phyloP scores from a whole-genome alignment of 2,888 invertebrate species.

The Scaptomyza parva region DNA sequence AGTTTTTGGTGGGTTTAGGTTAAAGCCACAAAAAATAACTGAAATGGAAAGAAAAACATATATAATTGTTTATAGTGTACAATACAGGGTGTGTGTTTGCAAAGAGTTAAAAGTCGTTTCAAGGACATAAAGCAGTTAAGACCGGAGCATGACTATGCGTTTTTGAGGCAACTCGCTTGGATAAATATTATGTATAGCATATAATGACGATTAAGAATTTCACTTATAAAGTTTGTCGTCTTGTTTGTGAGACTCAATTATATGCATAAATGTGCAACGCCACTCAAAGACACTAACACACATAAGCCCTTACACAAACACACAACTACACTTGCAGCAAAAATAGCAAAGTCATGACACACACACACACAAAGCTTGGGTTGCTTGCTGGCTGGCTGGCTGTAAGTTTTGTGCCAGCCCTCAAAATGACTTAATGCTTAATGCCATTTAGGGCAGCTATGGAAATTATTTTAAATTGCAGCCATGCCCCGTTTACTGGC shows the following conservation, averaged over 20 bases:
- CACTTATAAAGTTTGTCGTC: slow-evolving; percentile 23
- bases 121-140: neutral
- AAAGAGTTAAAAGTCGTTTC: neutral
- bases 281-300: slow-evolving; percentile 15
- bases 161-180: neutral
- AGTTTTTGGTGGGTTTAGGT: neutral
- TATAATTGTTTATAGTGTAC: slow-evolving; percentile 2
- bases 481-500: neutral
- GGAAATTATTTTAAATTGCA: slow-evolving; percentile 72
- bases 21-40: neutral
- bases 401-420: slow-evolving; percentile 45
- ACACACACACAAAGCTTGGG: slow-evolving; percentile 16
- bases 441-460: slow-evolving; percentile 70
- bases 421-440: slow-evolving; percentile 76
- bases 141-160: neutral
- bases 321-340: slow-evolving; percentile 16
- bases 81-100: slow-evolving; percentile 38
- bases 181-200: neutral
- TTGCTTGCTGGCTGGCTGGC: slow-evolving; percentile 39
- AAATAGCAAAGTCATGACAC: slow-evolving; percentile 38
- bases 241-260: slow-evolving; percentile 64
- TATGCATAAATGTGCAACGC: slow-evolving; percentile 66
- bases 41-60: neutral
- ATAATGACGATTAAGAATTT: neutral
- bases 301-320: neutral